These are phyloP conservation scores for Sebastes goodei DNA, from an alignment of 2,797 vertebrate genomes.

Conservation along the genomic window DNA sequence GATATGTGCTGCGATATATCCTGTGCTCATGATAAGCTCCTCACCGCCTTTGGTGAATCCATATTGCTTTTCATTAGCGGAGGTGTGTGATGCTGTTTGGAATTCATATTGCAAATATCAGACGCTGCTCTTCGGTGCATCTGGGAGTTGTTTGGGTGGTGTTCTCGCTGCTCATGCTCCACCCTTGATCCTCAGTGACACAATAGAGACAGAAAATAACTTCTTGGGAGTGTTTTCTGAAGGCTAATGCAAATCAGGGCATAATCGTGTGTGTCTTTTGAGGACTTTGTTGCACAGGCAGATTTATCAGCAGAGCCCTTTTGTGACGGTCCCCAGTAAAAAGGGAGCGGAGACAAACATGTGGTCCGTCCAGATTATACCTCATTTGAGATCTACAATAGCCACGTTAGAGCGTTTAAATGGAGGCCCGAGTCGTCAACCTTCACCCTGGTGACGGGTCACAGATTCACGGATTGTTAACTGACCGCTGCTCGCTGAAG, in stretches of 20 bases:
- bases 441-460: slow-evolving; percentile 54
- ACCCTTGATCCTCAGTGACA: slow-evolving; percentile 67
- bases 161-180: slow-evolving; percentile 39
- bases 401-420: slow-evolving; percentile 62
- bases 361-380: slow-evolving; percentile 75
- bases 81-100: slow-evolving; percentile 19
- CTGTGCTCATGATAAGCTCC: slow-evolving; percentile 18
- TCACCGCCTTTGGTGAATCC: slow-evolving; percentile 18
- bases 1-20: slow-evolving; percentile 27
- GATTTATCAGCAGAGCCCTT: slow-evolving; percentile 77
- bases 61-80: slow-evolving; percentile 34
- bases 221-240: slow-evolving; percentile 60
- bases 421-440: slow-evolving; percentile 40
- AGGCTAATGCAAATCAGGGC: slow-evolving; percentile 67
- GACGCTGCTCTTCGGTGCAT: not conserved
- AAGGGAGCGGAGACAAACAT: slow-evolving; percentile 67
- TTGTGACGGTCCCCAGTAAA: slow-evolving; percentile 63
- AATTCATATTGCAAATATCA: slow-evolving; percentile 42
- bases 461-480: slow-evolving; percentile 59
- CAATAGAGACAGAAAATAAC: slow-evolving; percentile 64
- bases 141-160: slow-evolving; percentile 10
- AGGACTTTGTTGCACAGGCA: slow-evolving; percentile 72
- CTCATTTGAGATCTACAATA: slow-evolving; percentile 74
- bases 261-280: slow-evolving; percentile 34
- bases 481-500: slow-evolving; percentile 23